These are phyloP conservation scores for Caradrina kadenii DNA, from an alignment of 2,888 invertebrate genomes.

Conservation along the genomic window DNA sequence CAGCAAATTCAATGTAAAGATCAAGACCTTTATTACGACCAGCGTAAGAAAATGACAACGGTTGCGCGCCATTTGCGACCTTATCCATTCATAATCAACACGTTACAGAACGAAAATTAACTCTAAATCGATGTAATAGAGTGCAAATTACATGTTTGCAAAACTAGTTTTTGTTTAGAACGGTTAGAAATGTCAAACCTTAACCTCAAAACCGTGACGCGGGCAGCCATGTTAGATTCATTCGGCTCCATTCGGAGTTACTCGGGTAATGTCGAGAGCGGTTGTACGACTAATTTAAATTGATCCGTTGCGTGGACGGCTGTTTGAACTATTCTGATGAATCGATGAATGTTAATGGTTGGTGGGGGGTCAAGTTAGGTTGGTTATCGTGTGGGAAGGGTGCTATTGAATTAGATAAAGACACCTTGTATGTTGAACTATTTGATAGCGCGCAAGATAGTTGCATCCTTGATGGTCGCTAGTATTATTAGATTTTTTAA, in stretches of 20 bases:
- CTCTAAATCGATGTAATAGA: constrained; percentile 67
- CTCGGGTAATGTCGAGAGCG: constrained; percentile 72
- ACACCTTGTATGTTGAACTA: constrained; percentile 82
- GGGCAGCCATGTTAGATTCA: constrained; percentile 82
- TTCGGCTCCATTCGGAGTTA: constrained; percentile 79
- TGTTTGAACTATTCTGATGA: constrained; percentile 48
- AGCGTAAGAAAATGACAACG: constrained; percentile 82
- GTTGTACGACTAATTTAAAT: constrained; percentile 71
- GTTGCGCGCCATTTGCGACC: constrained; percentile 76
- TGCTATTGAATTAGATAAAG: constrained; percentile 82
- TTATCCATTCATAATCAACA: constrained; percentile 64
- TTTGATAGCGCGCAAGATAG: constrained; percentile 73
- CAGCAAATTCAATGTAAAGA: constrained; percentile 87
- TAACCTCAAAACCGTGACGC: constrained; percentile 90
- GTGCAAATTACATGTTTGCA: constrained; percentile 52
- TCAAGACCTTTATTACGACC: constrained; percentile 83
- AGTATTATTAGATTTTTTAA: constrained; percentile 60
- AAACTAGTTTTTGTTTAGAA: constrained; percentile 76
- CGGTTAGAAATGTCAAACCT: constrained; percentile 89
- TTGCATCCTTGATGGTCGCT: constrained; percentile 68
- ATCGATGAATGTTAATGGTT: constrained; percentile 51
- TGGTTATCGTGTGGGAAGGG: constrained; percentile 73
- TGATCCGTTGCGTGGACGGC: constrained; percentile 64
- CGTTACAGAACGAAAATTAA: constrained; percentile 67
- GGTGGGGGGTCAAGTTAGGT: constrained; percentile 68